Percentiles rank a stretch among this genome's conserved stretches.
Evolutionary conservation across 1,140 invertebrate species (phyloP).

Genomic region (Theocolax elegans): DNA sequence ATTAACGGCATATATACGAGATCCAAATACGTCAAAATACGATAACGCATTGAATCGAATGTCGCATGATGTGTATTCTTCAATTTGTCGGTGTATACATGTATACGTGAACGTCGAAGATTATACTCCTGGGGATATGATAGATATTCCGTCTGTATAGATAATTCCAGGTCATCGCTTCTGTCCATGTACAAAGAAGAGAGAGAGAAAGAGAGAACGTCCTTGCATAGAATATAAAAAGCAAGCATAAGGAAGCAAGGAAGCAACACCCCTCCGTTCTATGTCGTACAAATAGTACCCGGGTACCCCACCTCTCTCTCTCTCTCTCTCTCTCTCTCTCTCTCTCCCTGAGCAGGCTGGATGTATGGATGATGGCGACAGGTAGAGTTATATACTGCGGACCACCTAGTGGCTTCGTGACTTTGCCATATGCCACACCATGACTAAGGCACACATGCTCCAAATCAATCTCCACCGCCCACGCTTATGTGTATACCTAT

Average conservation of each 20-base stretch:
- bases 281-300: slow-evolving; percentile 65
- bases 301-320: too few relatives aligned
- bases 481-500: slow-evolving; percentile 15
- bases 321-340: too few relatives aligned
- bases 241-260: too few relatives aligned
- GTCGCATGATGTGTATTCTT: too few relatives aligned
- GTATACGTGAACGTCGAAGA: neutral
- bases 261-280: too few relatives aligned
- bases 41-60: too few relatives aligned
- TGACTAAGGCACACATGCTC: slow-evolving; percentile 65
- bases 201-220: too few relatives aligned
- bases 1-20: neutral
- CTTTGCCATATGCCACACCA: slow-evolving; percentile 64
- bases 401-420: slow-evolving; percentile 67
- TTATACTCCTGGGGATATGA: slow-evolving; percentile 4
- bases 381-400: slow-evolving; percentile 65
- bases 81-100: slow-evolving; percentile 13
- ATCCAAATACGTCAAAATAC: neutral
- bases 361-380: slow-evolving; percentile 57
- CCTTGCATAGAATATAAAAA: too few relatives aligned
- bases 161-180: slow-evolving; percentile 49
- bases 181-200: slow-evolving; percentile 43
- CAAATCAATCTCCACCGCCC: slow-evolving; percentile 51
- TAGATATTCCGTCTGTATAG: slow-evolving; percentile 5
- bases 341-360: too few relatives aligned